Conservation (phyloP, 2,113 vertebrate genomes). For the Pachyramphus minor region DNA sequence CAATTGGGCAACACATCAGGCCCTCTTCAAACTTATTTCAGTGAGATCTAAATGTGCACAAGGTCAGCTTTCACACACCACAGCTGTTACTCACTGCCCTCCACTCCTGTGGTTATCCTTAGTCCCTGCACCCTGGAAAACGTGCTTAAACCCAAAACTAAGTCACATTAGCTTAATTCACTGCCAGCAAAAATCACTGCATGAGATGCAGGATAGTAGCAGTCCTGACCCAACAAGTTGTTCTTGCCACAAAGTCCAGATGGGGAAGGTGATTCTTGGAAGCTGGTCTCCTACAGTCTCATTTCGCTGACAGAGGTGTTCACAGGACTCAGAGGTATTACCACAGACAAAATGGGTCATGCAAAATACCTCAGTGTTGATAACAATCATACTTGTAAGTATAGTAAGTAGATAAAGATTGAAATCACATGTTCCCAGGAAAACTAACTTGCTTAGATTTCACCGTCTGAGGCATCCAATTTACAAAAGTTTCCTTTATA, state of each 20-base stretch:
- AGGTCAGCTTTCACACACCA: background rate
- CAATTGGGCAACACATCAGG: background rate
- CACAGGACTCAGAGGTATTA: background rate
- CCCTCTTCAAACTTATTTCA: background rate
- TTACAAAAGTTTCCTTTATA: conserved; percentile 5
- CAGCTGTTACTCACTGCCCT: background rate
- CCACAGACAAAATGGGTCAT: fast-evolving
- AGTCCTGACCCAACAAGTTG: background rate
- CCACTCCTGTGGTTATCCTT: background rate
- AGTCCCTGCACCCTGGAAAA: background rate
- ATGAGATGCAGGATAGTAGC: background rate
- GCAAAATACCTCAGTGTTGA: background rate
- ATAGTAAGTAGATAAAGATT: background rate
- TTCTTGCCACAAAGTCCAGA: background rate
- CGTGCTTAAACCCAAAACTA: background rate
- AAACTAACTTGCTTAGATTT: conserved; percentile 13
- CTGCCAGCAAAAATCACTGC: background rate
- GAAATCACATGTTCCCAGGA: background rate
- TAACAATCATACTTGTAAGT: fast-evolving
- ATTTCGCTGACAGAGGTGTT: background rate
- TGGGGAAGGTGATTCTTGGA: background rate
- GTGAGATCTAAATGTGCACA: background rate
- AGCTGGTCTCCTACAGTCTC: background rate
- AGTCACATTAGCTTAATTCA: background rate
- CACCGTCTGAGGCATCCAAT: background rate